phyloP scores from a whole-genome alignment of 23 tunicate species.

The Ciona savignyi region DNA sequence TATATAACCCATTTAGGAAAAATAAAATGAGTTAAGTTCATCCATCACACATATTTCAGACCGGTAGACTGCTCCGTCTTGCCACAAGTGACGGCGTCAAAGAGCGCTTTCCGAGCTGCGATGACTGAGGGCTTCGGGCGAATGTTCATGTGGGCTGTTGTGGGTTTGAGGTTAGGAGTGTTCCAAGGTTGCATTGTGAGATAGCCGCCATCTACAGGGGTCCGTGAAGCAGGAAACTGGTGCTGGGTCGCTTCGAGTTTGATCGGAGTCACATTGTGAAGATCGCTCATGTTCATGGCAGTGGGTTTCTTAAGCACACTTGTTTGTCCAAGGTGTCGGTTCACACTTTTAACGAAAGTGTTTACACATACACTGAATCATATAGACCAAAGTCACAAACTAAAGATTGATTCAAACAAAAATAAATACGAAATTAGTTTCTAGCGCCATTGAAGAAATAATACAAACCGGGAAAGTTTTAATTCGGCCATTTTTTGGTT shows the following conservation, averaged over 20 bases:
- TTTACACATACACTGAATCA: no score
- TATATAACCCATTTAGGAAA: no score
- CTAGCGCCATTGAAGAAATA: no score
- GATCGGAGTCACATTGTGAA: background rate
- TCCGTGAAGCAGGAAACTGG: background rate
- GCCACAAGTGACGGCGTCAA: background rate
- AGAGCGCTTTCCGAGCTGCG: background rate
- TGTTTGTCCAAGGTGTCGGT: background rate
- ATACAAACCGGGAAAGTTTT: no score
- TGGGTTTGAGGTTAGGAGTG: background rate
- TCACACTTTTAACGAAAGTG: background rate
- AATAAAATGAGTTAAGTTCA: no score
- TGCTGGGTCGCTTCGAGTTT: background rate
- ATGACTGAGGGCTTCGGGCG: background rate
- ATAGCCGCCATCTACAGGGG: background rate
- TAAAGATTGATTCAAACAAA: no score
- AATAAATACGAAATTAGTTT: no score
- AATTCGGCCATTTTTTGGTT: no score
- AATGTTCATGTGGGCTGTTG: no score
- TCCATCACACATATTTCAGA: no score
- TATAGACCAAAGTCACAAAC: no score
- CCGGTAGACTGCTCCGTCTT: background rate
- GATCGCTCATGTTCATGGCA: background rate
- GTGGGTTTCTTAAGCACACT: background rate
- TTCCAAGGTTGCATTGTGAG: background rate